Percentiles rank a stretch among this genome's conserved stretches.
Evolutionary conservation across 2,113 vertebrate genomes (phyloP).

Genomic region (Podocnemis expansa): DNA sequence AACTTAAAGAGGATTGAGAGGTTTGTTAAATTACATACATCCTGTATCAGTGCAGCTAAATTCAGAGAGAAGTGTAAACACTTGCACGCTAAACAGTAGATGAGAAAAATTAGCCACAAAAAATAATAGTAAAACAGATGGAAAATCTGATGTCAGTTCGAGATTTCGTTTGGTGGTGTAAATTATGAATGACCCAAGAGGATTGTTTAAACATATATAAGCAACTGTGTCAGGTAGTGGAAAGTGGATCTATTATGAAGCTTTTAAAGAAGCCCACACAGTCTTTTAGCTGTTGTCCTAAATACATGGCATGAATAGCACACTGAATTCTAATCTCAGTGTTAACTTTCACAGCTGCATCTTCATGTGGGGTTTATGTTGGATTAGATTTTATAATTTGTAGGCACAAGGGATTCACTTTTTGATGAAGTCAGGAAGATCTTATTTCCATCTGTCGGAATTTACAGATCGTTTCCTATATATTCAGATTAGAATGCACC

Average conservation of each 20-base stretch:
- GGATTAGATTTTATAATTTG: background rate
- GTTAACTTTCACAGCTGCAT: background rate
- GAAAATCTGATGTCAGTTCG: fast-evolving
- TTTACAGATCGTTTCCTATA: background rate
- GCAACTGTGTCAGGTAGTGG: background rate
- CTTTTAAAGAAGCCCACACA: background rate
- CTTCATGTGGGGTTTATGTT: background rate
- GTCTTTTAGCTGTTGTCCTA: background rate
- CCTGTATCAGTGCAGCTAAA: background rate
- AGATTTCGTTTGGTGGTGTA: background rate
- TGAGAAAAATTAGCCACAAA: background rate
- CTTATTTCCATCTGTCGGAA: background rate
- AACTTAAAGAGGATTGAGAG: slow-evolving; percentile 88
- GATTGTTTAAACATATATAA: background rate
- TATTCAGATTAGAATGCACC: fast-evolving
- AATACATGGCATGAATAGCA: background rate
- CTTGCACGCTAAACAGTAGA: background rate
- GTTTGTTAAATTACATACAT: slow-evolving; percentile 68
- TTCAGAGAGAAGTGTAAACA: background rate
- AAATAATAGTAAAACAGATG: background rate
- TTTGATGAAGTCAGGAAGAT: background rate
- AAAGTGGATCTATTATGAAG: background rate
- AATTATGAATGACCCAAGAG: background rate
- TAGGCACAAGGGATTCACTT: background rate
- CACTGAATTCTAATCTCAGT: background rate